Percentiles rank a stretch among this genome's conserved stretches.
phyloP scores from a whole-genome alignment of 2,888 invertebrate species.

The Nebria brevicollis region DNA sequence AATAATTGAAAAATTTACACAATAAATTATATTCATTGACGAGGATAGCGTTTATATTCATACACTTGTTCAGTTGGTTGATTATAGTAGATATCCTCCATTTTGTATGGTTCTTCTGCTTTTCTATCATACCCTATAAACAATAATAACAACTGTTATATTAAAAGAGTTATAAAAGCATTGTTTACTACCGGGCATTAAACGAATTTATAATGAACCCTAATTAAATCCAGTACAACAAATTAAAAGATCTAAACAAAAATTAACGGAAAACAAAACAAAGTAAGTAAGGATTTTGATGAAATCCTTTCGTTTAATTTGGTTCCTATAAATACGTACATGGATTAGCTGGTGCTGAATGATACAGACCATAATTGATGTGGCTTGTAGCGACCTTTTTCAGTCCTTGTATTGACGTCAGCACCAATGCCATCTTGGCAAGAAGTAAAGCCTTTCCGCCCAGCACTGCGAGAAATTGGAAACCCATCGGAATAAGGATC shows the following conservation, averaged over 20 bases:
- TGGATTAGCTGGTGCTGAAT: slow-evolving; percentile 63
- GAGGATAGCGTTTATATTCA: slow-evolving; percentile 36
- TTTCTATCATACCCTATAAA: slow-evolving; percentile 48
- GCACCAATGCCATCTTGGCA: slow-evolving; percentile 82
- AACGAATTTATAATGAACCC: not conserved
- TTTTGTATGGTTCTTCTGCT: slow-evolving; percentile 37
- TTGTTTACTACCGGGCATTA: not conserved
- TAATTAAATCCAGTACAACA: not conserved
- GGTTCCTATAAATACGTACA: slow-evolving; percentile 49
- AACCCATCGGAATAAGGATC: slow-evolving; percentile 83
- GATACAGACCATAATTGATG: slow-evolving; percentile 80
- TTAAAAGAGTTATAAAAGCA: not conserved
- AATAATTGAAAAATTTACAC: not conserved
- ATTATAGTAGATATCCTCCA: slow-evolving; percentile 27
- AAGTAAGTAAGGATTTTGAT: slow-evolving; percentile 41
- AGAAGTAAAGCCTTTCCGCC: slow-evolving; percentile 83
- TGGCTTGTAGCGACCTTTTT: slow-evolving; percentile 81
- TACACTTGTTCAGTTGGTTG: slow-evolving; percentile 29
- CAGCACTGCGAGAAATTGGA: slow-evolving; percentile 83
- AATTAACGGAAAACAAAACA: not conserved
- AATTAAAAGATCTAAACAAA: not conserved
- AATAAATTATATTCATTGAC: slow-evolving; percentile 15
- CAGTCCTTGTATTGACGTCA: slow-evolving; percentile 82
- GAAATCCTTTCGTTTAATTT: slow-evolving; percentile 60
- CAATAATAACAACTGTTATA: slow-evolving; percentile 30